These are phyloP conservation scores for Falco rusticolus DNA, from an alignment of 2,797 vertebrate species.

Conservation along the genomic window DNA sequence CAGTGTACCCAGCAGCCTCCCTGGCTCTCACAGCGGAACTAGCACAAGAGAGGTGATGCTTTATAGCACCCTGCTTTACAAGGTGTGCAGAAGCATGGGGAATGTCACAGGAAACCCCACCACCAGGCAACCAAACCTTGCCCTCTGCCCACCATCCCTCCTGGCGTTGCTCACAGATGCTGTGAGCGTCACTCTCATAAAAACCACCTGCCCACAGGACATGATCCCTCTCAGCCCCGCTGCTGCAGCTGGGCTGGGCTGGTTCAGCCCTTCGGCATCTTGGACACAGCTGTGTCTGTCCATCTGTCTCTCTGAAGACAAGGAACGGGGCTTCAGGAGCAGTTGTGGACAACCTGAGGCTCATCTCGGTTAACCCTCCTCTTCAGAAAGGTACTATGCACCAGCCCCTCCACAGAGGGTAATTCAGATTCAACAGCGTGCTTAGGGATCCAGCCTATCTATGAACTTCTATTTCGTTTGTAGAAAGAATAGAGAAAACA, in stretches of 20 bases:
- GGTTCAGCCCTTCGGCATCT: not conserved
- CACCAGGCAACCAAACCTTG: not conserved
- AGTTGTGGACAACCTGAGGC: not conserved
- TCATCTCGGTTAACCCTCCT: not conserved
- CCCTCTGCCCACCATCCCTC: not conserved
- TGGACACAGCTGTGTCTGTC: rapidly evolving
- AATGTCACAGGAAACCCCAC: too few species aligned
- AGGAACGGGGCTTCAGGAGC: too few species aligned
- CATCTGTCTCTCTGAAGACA: not conserved
- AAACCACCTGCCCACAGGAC: not conserved
- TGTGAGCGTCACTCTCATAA: too few species aligned
- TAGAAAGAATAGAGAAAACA: rapidly evolving
- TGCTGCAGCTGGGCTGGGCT: not conserved
- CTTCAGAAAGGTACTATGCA: not conserved
- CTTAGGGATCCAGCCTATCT: too few species aligned
- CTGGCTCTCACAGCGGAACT: rapidly evolving
- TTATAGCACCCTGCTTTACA: not conserved
- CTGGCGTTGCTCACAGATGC: not conserved
- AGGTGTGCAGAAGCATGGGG: rapidly evolving
- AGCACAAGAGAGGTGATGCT: not conserved
- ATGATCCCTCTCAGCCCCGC: not conserved
- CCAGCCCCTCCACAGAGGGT: not conserved
- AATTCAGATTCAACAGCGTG: rapidly evolving
- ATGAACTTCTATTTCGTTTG: rapidly evolving
- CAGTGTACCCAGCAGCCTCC: not conserved